Percentiles rank a stretch among this genome's conserved stretches.
Conservation (phyloP, 2,888 invertebrate species). For the Malthinus flaveolus region DNA sequence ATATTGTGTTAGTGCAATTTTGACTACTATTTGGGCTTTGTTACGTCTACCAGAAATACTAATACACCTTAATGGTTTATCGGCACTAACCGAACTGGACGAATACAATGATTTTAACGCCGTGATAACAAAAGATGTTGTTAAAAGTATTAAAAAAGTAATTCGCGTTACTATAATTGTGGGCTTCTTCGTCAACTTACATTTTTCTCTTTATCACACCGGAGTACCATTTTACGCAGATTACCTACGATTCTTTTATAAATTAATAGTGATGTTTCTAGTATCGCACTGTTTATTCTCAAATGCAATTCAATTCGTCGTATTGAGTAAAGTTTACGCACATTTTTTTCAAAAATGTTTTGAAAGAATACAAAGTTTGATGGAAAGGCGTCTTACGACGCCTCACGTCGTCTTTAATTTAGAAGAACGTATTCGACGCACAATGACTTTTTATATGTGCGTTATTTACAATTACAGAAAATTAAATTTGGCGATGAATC, state of each 20-base stretch:
- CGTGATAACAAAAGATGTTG: not conserved
- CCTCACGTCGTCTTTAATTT: not conserved
- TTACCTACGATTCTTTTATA: not conserved
- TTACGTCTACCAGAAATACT: not conserved
- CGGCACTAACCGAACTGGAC: not conserved
- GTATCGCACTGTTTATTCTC: not conserved
- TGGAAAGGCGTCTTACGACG: too few species aligned
- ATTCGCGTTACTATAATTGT: not conserved
- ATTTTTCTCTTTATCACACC: not conserved
- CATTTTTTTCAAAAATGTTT: too few species aligned
- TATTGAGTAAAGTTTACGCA: not conserved
- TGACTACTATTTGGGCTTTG: not conserved
- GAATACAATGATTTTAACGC: not conserved
- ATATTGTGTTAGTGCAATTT: not conserved
- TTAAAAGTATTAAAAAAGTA: not conserved
- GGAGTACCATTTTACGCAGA: not conserved
- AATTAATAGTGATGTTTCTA: not conserved
- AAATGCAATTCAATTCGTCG: not conserved
- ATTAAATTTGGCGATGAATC: not conserved
- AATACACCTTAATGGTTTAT: not conserved
- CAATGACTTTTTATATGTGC: not conserved
- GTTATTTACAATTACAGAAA: conserved; percentile 1
- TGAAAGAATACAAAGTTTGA: too few species aligned
- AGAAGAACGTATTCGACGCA: not conserved
- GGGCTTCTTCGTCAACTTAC: not conserved